phyloP scores from a whole-genome alignment of 2,113 vertebrate species.

The Neopipo cinnamomea region DNA sequence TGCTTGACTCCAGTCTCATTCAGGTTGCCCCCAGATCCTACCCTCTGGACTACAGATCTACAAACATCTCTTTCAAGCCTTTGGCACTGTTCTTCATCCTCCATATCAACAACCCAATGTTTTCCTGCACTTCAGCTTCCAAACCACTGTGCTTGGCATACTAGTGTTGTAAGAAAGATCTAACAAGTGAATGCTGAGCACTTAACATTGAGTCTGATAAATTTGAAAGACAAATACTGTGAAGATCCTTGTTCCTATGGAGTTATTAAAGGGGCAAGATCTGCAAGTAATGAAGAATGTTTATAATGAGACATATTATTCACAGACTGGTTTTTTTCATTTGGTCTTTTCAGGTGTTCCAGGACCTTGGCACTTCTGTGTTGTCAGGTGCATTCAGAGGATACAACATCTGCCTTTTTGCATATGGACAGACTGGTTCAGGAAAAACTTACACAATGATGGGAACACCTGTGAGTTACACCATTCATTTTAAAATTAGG shows the following conservation, averaged over 20 bases:
- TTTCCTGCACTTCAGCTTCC: not conserved
- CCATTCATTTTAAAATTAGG: not conserved
- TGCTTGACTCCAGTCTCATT: not conserved
- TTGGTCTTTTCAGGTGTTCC: slow-evolving; percentile 85
- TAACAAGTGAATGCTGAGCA: not conserved
- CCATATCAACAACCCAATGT: not conserved
- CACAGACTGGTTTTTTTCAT: not conserved
- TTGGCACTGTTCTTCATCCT: not conserved
- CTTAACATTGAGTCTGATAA: not conserved
- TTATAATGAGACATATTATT: not conserved
- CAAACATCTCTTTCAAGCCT: not conserved
- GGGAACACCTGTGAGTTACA: slow-evolving; percentile 89
- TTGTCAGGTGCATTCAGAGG: slow-evolving; percentile 88
- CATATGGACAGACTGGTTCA: slow-evolving; percentile 97
- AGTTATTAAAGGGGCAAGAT: not conserved
- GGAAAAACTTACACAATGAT: slow-evolving; percentile 99
- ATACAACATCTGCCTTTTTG: slow-evolving; percentile 98
- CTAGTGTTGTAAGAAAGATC: not conserved
- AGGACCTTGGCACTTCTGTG: slow-evolving; percentile 91
- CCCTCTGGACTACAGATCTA: not conserved
- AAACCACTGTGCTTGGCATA: not conserved
- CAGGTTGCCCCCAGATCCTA: not conserved
- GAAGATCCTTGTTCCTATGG: not conserved
- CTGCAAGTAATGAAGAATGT: not conserved
- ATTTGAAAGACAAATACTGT: not conserved